Percentiles rank a stretch among this genome's conserved stretches.
These are phyloP conservation scores for Cynaeus angustus DNA, from an alignment of 2,888 invertebrate genomes.

Conservation along the genomic window DNA sequence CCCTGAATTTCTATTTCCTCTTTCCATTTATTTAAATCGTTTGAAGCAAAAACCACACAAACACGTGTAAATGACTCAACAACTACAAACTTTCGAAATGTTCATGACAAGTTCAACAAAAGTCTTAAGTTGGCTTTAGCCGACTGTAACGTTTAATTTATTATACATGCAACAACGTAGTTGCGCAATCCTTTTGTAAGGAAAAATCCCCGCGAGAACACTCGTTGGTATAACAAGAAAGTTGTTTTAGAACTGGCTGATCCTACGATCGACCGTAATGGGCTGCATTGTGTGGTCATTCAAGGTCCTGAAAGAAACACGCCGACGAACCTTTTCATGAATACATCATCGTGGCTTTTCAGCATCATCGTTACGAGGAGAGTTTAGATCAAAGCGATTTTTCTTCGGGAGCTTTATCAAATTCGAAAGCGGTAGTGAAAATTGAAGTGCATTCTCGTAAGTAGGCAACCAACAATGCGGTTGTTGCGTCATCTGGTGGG, in stretches of 20 bases:
- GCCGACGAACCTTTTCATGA: constrained; percentile 31
- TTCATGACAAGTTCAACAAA: constrained; percentile 14
- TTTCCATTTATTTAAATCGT: constrained; percentile 1
- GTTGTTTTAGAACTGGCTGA: constrained; percentile 30
- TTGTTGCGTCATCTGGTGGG: not conserved
- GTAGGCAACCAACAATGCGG: no score
- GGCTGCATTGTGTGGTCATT: constrained; percentile 46
- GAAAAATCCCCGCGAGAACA: constrained; percentile 11
- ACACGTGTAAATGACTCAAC: constrained; percentile 19
- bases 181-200: not conserved
- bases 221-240: constrained; percentile 13
- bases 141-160: constrained; percentile 14
- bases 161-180: constrained; percentile 9
- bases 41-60: not conserved
- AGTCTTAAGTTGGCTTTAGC: constrained; percentile 15
- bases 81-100: constrained; percentile 20
- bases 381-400: constrained; percentile 36
- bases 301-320: constrained; percentile 38
- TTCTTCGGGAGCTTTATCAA: constrained; percentile 16
- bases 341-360: constrained; percentile 42
- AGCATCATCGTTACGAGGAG: constrained; percentile 27
- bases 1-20: no score
- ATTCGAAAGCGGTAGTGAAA: not conserved
- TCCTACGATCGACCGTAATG: constrained; percentile 41
- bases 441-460: no score